A percentile compares a stretch with the other conserved stretches of the same genome.
phyloP scores from a whole-genome alignment of 2,797 vertebrate genomes.

The Luscinia luscinia region DNA sequence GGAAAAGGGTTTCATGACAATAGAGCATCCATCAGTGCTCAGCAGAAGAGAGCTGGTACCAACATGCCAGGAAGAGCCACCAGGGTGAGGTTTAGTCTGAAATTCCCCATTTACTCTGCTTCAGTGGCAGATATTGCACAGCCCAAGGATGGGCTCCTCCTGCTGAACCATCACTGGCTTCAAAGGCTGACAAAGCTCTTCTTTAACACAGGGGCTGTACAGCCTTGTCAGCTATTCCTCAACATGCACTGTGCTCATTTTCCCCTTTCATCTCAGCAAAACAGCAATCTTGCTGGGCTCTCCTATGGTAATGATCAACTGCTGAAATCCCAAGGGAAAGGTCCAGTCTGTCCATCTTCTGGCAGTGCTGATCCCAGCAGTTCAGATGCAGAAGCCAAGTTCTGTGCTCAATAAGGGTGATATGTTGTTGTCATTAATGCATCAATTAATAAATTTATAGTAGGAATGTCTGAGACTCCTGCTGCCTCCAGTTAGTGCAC shows the following conservation, averaged over 20 bases:
- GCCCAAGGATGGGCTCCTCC: slow-evolving; percentile 43
- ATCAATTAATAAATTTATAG: background rate
- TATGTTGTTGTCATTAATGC: background rate
- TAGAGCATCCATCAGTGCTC: background rate
- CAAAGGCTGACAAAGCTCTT: slow-evolving; percentile 23
- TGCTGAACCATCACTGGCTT: slow-evolving; percentile 27
- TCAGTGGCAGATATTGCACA: background rate
- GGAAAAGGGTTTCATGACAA: no score
- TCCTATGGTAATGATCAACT: background rate
- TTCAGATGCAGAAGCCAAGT: background rate
- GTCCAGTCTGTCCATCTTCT: background rate
- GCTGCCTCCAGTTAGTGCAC: background rate
- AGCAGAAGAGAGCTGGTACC: background rate
- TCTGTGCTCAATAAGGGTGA: background rate
- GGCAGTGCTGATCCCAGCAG: background rate
- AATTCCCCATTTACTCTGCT: background rate
- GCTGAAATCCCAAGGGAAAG: slow-evolving; percentile 46
- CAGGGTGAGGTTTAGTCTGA: background rate
- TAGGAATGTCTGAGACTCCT: background rate
- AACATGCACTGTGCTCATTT: background rate
- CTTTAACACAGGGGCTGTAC: slow-evolving; percentile 7
- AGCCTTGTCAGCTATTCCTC: slow-evolving; percentile 32
- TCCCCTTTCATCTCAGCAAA: background rate
- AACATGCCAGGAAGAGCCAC: background rate
- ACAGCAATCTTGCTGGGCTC: background rate